Evolutionary conservation across 2,113 vertebrate genomes (phyloP).

Genomic region (Aptenodytes patagonicus): DNA sequence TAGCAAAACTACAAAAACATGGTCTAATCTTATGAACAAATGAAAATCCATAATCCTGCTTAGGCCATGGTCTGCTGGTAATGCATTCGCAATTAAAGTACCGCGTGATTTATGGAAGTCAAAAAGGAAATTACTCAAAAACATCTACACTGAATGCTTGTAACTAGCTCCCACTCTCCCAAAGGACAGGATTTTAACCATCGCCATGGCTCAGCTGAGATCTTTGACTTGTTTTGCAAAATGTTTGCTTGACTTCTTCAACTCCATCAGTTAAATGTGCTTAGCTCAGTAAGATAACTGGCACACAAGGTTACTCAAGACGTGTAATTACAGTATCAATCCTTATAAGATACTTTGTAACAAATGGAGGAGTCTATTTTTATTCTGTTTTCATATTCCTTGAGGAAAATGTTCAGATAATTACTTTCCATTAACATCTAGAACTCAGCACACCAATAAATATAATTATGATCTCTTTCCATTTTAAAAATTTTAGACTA

Average conservation of each 20-base stretch:
- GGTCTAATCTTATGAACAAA: background rate
- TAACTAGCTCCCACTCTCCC: background rate
- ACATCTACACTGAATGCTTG: background rate
- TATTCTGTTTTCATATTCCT: background rate
- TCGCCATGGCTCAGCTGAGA: background rate
- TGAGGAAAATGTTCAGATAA: constrained; percentile 13
- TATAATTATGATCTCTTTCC: background rate
- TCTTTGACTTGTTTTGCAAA: constrained; percentile 26
- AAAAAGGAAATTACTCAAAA: constrained; percentile 37
- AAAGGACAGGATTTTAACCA: background rate
- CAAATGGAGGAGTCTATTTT: constrained; percentile 5
- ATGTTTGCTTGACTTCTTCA: constrained; percentile 19
- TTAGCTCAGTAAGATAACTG: background rate
- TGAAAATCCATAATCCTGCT: constrained; percentile 1
- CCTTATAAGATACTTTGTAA: background rate
- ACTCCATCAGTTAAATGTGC: background rate
- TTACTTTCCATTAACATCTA: background rate
- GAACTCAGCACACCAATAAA: background rate
- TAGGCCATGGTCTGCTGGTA: constrained; percentile 15
- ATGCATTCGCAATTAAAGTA: constrained; percentile 35
- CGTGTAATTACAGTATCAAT: background rate
- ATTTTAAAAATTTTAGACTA: background rate
- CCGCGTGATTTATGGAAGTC: constrained; percentile 46
- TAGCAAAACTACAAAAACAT: background rate
- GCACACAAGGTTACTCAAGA: background rate